These are phyloP conservation scores for Acromyrmex echinatior DNA, from an alignment of 1,140 invertebrate species.

Conservation along the genomic window DNA sequence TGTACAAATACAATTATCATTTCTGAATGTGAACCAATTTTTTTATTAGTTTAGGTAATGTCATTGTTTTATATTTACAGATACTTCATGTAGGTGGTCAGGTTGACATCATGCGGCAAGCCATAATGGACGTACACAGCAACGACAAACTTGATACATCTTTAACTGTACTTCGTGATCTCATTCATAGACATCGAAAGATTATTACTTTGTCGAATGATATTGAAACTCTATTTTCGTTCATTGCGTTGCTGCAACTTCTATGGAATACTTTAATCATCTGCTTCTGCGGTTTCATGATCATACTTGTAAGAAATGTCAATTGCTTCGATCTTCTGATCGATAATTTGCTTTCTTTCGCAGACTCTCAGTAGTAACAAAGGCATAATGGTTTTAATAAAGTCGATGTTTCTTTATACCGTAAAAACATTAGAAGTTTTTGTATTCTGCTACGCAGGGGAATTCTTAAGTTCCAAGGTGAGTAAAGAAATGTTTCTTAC, in stretches of 20 bases:
- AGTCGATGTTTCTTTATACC: conserved; percentile 41
- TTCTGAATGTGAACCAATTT: neutral
- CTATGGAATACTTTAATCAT: conserved; percentile 64
- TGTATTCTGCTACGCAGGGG: conserved; percentile 64
- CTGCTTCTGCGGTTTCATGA: conserved; percentile 59
- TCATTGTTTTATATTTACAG: conserved; percentile 15
- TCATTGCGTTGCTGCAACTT: conserved; percentile 59
- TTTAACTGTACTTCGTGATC: neutral
- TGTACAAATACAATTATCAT: too few species aligned
- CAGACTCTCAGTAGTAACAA: neutral
- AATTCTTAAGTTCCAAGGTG: conserved; percentile 58
- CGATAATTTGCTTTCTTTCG: neutral
- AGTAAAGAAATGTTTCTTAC: neutral
- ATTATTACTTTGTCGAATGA: conserved; percentile 45
- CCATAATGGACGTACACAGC: neutral
- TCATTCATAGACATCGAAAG: conserved; percentile 42
- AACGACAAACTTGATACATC: neutral
- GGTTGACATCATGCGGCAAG: conserved; percentile 50
- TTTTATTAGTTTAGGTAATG: neutral
- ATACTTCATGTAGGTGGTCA: conserved; percentile 64
- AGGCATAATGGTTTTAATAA: neutral
- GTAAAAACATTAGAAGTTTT: conserved; percentile 56
- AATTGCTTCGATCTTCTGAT: neutral
- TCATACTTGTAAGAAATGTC: conserved; percentile 54
- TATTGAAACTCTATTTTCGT: conserved; percentile 62